Conservation (phyloP, 2,797 vertebrate species). For the Bradypus variegatus region DNA sequence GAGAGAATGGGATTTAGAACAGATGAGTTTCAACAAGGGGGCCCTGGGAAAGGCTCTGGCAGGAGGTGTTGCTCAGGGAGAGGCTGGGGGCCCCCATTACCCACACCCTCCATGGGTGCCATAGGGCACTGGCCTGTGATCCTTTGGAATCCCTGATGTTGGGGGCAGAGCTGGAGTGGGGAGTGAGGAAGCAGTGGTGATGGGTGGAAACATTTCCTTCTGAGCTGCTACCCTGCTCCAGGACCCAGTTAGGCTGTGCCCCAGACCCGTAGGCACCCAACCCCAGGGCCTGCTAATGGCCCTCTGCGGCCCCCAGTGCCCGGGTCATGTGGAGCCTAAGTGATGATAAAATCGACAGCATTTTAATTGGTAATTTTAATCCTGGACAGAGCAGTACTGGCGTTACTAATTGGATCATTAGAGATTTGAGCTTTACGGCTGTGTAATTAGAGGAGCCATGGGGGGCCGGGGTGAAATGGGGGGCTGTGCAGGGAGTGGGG, state of each 20-base stretch:
- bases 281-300: not conserved
- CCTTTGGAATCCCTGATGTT: not conserved
- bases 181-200: rapidly evolving
- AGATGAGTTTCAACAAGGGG: not conserved
- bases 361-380: slow-evolving; percentile 68
- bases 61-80: not conserved
- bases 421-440: slow-evolving; percentile 60
- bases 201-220: not conserved
- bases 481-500: not conserved
- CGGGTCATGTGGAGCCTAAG: slow-evolving; percentile 39
- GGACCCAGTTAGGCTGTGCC: not conserved
- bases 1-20: not conserved
- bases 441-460: slow-evolving; percentile 55
- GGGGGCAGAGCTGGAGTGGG: not conserved
- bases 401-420: slow-evolving; percentile 66
- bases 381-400: slow-evolving; percentile 62
- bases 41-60: not conserved
- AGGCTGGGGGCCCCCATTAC: not conserved
- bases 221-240: not conserved
- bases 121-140: not conserved
- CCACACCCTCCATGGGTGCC: rapidly evolving
- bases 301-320: not conserved
- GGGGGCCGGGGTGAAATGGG: slow-evolving; percentile 43
- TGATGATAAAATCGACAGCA: slow-evolving; percentile 65
- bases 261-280: not conserved